A percentile compares a stretch with the other conserved stretches of the same genome.
Conservation (phyloP, 1,140 invertebrate genomes). For the Rhizoglyphus robini region DNA sequence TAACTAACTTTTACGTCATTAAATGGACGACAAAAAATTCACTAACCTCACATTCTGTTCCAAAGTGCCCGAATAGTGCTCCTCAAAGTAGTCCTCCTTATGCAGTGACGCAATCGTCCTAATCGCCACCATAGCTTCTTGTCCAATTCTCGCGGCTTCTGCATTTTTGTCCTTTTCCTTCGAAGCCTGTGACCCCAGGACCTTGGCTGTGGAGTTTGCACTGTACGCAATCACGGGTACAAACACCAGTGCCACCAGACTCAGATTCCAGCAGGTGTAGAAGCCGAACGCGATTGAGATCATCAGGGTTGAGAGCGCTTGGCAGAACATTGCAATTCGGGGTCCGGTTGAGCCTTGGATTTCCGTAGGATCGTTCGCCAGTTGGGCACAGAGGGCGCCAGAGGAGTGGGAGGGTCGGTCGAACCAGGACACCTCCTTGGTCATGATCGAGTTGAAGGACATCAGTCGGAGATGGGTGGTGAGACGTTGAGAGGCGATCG, state of each 20-base stretch:
- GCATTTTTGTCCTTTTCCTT: not conserved
- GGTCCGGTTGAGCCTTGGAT: constrained; percentile 72
- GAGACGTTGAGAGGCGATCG: constrained; percentile 52
- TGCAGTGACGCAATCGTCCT: constrained; percentile 40
- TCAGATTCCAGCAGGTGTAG: constrained; percentile 36
- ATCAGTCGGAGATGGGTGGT: constrained; percentile 49
- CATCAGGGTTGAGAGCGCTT: constrained; percentile 43
- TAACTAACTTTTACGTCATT: too few species aligned
- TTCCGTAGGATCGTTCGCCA: constrained; percentile 61
- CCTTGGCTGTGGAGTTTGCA: constrained; percentile 44
- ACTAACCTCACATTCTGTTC: not conserved
- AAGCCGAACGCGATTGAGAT: constrained; percentile 35
- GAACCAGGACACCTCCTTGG: constrained; percentile 60
- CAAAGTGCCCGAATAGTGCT: not conserved
- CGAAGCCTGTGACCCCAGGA: constrained; percentile 28
- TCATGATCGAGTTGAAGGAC: constrained; percentile 55
- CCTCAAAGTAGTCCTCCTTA: constrained; percentile 29
- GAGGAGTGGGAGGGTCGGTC: constrained; percentile 57
- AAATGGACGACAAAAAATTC: not conserved
- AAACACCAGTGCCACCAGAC: constrained; percentile 32
- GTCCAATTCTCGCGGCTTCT: constrained; percentile 31
- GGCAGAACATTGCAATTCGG: constrained; percentile 58
- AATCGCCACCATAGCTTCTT: constrained; percentile 42
- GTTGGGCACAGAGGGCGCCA: constrained; percentile 58
- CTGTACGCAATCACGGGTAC: constrained; percentile 34